phyloP scores from a whole-genome alignment of 2,888 invertebrate genomes.

The Mesoligia furuncula region DNA sequence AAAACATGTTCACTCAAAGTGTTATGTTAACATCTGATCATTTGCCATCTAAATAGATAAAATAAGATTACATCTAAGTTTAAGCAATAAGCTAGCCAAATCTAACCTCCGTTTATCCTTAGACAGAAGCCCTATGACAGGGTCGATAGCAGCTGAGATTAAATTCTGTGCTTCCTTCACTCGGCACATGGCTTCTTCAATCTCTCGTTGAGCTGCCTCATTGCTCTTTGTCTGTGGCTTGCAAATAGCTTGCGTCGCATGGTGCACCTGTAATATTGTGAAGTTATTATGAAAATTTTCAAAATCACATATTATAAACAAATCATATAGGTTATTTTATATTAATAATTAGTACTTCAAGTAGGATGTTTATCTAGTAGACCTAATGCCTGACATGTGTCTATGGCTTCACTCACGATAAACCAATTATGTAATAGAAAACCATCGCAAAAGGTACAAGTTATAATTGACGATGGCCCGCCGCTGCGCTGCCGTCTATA shows the following conservation, averaged over 20 bases:
- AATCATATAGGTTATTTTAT: background rate
- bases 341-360: background rate
- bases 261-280: slow-evolving; percentile 91
- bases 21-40: background rate
- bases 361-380: background rate
- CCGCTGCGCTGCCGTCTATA: too few relatives aligned
- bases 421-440: background rate
- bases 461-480: too few relatives aligned
- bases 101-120: slow-evolving; percentile 94
- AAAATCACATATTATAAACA: background rate
- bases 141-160: slow-evolving; percentile 98
- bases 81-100: background rate
- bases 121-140: slow-evolving; percentile 96
- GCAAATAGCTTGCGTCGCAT: slow-evolving; percentile 97
- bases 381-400: background rate
- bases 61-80: background rate
- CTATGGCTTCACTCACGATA: background rate
- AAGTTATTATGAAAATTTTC: background rate
- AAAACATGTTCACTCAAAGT: background rate
- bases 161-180: slow-evolving; percentile 99
- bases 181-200: slow-evolving; percentile 99
- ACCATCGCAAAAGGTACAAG: background rate
- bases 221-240: slow-evolving; percentile 98
- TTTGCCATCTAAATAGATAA: background rate
- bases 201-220: slow-evolving; percentile 98